Base-by-base conservation (phyloP, 2,888 invertebrate genomes). In the Aphidius colemani region DNA sequence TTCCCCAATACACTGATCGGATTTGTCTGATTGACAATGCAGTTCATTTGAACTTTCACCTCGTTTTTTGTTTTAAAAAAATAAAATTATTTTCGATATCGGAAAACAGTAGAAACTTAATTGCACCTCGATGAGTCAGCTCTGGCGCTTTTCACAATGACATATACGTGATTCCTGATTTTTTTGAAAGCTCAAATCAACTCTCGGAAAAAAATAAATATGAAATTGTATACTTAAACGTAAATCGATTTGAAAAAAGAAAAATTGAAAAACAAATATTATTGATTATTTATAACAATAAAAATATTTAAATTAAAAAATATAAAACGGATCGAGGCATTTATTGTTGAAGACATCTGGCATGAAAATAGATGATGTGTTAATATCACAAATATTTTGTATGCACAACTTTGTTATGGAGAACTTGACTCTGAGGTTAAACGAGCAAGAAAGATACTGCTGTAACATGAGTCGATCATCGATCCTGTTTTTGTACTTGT, bases 111-210 rank as follows among this genome's bases (percentile, higher is more conserved):
- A 59, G 13, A 49, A 43, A 56, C 44, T 60, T 65, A 68, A 68
- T 66, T 65, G 65, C 18, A 30, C 59, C 7, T 44, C 55, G 61
- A 68, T 68, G 65, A 68, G 63, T 68, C 66, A 68, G 63, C 66
- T 6, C 9, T 43, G 59, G 11, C 45, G 39, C 53, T 63, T 53
- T 45, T 57, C 50, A 57, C 62, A 63, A 63, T 59, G 59, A 55
- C 11, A 13, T 48, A 59, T 53, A n/a, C 13, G 7, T 55, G 46
- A 40, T 39, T 57, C 53, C 56, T 57, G 48, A 40, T 51, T 61
- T 46, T 18, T 30, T 13, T 10, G 7, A 45, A 46, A 55, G 44
- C 30, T 30, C 30, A 30, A 30, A 30, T 30, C 30, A 30, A 30
- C 30, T 30, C 0, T 30, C 30, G 5, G 5, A 30, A 30, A 30